Evolutionary conservation across 2,888 invertebrate species (phyloP).

Genomic region (Muschampia plurimacula): DNA sequence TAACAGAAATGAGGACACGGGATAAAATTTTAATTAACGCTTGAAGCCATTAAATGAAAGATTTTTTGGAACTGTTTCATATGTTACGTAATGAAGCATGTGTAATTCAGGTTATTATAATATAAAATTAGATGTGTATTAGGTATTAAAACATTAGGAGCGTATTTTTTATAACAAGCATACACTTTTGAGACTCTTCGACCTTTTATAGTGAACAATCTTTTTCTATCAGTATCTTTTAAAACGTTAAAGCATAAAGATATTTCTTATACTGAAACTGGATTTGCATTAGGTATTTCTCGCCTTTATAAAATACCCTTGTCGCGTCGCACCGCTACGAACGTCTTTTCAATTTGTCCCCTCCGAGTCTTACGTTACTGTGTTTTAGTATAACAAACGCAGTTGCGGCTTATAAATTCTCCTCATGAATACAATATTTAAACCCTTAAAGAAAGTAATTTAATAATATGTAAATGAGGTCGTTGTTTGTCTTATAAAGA

Average conservation of each 20-base stretch:
- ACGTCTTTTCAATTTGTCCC: constrained; percentile 64
- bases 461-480: background rate
- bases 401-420: constrained; percentile 64
- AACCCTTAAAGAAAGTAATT: background rate
- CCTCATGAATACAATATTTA: constrained; percentile 53
- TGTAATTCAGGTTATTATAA: background rate
- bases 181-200: too few species aligned
- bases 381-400: constrained; percentile 53
- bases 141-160: too few species aligned
- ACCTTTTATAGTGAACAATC: too few species aligned
- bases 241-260: background rate
- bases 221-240: background rate
- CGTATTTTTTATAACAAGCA: too few species aligned
- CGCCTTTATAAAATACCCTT: constrained; percentile 57
- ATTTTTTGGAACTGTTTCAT: constrained; percentile 4
- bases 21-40: constrained; percentile 58
- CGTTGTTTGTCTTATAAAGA: background rate
- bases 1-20: constrained; percentile 68
- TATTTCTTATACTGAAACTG: constrained; percentile 52
- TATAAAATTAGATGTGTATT: too few species aligned
- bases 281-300: constrained; percentile 61
- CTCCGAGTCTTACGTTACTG: constrained; percentile 49
- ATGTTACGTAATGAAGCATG: background rate
- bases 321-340: constrained; percentile 58
- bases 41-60: constrained; percentile 8